phyloP scores from a whole-genome alignment of 2,888 invertebrate species.

The Chrysodeixis includens region DNA sequence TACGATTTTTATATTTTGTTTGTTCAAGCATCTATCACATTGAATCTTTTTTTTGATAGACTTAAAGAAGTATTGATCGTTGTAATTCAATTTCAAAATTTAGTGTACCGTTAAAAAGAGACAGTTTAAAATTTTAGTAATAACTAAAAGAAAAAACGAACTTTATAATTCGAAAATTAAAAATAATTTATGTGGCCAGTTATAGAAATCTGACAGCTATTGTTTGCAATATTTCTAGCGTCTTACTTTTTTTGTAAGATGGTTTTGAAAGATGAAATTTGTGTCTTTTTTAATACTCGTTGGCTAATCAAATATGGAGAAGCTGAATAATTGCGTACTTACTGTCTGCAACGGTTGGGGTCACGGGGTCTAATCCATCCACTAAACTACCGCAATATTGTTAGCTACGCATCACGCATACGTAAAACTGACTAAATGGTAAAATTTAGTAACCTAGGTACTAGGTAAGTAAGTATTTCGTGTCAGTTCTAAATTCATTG shows the following conservation, averaged over 20 bases:
- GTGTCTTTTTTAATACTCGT: conserved; percentile 8
- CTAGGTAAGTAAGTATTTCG: background rate
- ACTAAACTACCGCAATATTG: conserved; percentile 12
- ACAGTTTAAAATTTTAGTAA: too few relatives aligned
- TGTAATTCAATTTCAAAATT: background rate
- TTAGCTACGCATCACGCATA: conserved; percentile 40
- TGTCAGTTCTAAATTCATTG: too few relatives aligned
- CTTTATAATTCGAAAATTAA: too few relatives aligned
- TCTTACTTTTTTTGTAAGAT: background rate
- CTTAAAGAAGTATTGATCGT: background rate
- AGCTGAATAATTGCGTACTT: conserved; percentile 11
- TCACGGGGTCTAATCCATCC: conserved; percentile 34
- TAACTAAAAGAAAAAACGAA: too few relatives aligned
- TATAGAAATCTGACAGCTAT: background rate
- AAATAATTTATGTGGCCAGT: too few relatives aligned
- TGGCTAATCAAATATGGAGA: conserved; percentile 35
- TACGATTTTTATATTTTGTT: conserved; percentile 66
- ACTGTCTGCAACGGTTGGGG: conserved; percentile 15
- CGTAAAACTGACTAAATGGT: background rate
- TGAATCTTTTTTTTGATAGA: conserved; percentile 12
- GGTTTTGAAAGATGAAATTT: conserved; percentile 23
- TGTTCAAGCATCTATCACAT: conserved; percentile 47
- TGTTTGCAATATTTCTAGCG: background rate
- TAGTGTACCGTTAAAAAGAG: too few relatives aligned
- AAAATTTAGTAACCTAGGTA: background rate